Evolutionary conservation across 2,888 invertebrate genomes (phyloP).

Genomic region (Horisme vitalbata): DNA sequence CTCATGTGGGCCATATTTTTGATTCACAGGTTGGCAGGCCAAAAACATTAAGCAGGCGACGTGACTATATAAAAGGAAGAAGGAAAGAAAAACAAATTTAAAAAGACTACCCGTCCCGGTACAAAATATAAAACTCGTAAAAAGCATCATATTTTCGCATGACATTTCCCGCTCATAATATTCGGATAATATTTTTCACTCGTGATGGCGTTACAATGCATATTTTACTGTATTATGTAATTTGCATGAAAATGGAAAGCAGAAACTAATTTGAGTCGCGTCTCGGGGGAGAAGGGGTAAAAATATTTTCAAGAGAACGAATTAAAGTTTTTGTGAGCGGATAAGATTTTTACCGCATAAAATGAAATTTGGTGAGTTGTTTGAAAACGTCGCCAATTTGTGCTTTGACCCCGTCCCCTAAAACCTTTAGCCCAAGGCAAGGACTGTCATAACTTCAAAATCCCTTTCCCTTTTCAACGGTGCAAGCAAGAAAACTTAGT

Average conservation of each 20-base stretch:
- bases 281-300: constrained; percentile 26
- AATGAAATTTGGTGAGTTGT: too few species aligned
- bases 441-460: too few species aligned
- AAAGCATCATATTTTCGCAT: background rate
- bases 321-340: constrained; percentile 1
- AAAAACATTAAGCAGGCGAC: too few species aligned
- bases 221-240: constrained; percentile 35
- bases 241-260: constrained; percentile 44
- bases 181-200: constrained; percentile 5
- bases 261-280: constrained; percentile 40
- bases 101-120: background rate
- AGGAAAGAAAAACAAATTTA: background rate
- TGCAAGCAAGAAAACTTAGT: too few species aligned
- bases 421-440: too few species aligned
- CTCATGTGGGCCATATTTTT: too few species aligned
- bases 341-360: too few species aligned
- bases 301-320: constrained; percentile 9
- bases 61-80: background rate
- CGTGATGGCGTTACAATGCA: constrained; percentile 28
- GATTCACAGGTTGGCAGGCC: too few species aligned
- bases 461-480: too few species aligned
- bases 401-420: too few species aligned
- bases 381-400: too few species aligned
- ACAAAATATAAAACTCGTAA: background rate
- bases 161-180: background rate